phyloP scores from a whole-genome alignment of 1,140 invertebrate genomes.

The Drosophila bocqueti region DNA sequence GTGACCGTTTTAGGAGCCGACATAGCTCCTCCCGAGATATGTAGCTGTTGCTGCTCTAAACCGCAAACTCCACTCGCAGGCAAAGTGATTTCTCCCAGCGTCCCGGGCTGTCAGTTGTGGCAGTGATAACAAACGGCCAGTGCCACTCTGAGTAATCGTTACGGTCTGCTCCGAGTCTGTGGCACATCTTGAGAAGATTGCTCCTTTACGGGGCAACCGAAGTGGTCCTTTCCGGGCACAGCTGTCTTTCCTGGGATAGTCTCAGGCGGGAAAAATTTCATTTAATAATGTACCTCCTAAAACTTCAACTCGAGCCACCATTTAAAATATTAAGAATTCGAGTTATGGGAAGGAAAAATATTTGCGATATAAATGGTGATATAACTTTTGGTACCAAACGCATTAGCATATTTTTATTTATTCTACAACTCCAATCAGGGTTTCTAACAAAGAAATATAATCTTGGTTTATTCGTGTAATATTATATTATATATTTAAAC shows the following conservation, averaged over 20 bases:
- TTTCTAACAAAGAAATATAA: background rate
- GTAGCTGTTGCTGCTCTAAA: background rate
- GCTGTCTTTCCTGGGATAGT: constrained; percentile 8
- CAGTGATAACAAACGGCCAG: constrained; percentile 33
- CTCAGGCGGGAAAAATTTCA: constrained; percentile 10
- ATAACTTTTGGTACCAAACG: background rate
- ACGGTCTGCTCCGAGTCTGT: constrained; percentile 23
- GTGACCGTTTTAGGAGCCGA: constrained; percentile 2
- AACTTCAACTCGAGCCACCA: background rate
- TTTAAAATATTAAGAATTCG: constrained; percentile 1
- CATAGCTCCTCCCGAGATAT: constrained; percentile 8
- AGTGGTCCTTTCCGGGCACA: constrained; percentile 13
- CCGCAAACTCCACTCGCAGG: constrained; percentile 18
- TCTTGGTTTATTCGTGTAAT: background rate
- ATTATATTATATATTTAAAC: too few species aligned
- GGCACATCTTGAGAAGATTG: constrained; percentile 32
- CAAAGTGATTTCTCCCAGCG: constrained; percentile 38
- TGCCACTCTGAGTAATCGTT: constrained; percentile 32
- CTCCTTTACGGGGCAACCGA: background rate
- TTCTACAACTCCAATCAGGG: background rate
- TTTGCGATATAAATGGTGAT: background rate
- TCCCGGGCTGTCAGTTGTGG: constrained; percentile 23
- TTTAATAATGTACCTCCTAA: constrained; percentile 2
- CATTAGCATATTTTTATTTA: background rate
- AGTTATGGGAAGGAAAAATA: background rate